Evolutionary conservation across 2,113 vertebrate genomes (phyloP).

Genomic region (Formicarius rufipectus): DNA sequence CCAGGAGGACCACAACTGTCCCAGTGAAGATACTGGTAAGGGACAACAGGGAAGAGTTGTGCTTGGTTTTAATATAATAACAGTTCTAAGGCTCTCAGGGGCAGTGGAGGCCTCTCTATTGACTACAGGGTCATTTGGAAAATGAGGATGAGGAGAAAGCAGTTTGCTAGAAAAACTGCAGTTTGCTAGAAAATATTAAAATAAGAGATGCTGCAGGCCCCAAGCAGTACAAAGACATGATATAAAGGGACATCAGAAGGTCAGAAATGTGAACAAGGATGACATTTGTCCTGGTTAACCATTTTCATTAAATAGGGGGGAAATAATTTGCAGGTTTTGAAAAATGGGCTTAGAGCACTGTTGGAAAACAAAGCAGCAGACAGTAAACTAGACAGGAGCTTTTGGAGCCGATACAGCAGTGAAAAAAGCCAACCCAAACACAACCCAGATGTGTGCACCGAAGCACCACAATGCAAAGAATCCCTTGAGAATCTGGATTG

Average conservation of each 20-base stretch:
- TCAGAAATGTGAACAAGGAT: background rate
- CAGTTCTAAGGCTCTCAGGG: background rate
- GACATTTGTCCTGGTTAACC: constrained; percentile 11
- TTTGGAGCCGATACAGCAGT: background rate
- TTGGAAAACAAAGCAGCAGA: background rate
- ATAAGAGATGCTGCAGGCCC: background rate
- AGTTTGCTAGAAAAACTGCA: background rate
- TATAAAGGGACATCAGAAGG: background rate
- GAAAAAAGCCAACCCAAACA: background rate
- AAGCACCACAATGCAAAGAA: background rate
- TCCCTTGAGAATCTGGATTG: background rate
- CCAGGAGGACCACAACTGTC: background rate
- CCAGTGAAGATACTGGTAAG: background rate
- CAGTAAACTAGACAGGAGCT: background rate
- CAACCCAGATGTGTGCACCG: background rate
- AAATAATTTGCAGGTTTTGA: background rate
- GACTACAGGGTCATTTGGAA: background rate
- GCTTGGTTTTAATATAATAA: background rate
- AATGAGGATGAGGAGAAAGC: background rate
- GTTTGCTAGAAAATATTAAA: background rate
- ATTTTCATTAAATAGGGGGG: background rate
- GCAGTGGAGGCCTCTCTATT: background rate
- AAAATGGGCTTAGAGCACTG: background rate
- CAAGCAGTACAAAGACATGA: background rate
- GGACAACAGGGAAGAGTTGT: background rate